Percentiles rank a stretch among this genome's conserved stretches.
Conservation (phyloP, 2,888 invertebrate species). For the Sesia apiformis region DNA sequence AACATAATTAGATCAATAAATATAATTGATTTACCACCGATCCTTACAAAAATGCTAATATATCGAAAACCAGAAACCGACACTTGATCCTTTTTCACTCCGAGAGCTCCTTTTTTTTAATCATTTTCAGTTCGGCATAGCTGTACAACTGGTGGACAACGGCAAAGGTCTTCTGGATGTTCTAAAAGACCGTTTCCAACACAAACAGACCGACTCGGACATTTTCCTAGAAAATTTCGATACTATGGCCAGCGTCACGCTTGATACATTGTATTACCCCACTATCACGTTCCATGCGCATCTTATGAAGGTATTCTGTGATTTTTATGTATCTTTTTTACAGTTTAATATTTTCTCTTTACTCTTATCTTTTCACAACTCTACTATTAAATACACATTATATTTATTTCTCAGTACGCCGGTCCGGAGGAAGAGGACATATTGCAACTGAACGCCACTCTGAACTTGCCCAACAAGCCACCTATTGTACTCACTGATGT, state of each 20-base stretch:
- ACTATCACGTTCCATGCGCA: constrained; percentile 57
- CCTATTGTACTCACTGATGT: constrained; percentile 62
- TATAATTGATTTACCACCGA: no score
- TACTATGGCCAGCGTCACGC: constrained; percentile 45
- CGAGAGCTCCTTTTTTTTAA: no score
- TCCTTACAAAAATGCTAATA: no score
- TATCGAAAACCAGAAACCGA: no score
- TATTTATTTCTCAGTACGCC: constrained; percentile 36
- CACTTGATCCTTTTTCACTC: no score
- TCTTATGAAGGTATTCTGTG: constrained; percentile 49
- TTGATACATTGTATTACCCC: constrained; percentile 63
- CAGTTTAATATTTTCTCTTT: no score
- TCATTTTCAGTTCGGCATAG: constrained; percentile 50
- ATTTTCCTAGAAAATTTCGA: constrained; percentile 60
- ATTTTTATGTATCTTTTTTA: not conserved
- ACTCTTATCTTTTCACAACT: no score
- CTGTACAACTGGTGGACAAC: constrained; percentile 50
- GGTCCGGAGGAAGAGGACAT: constrained; percentile 56
- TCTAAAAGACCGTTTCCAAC: constrained; percentile 32
- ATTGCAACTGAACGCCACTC: constrained; percentile 52
- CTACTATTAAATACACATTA: not conserved
- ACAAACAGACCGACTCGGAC: constrained; percentile 22
- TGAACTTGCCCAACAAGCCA: constrained; percentile 50
- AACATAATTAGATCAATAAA: no score
- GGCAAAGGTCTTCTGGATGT: constrained; percentile 60